phyloP scores from a whole-genome alignment of 1,140 invertebrate genomes.

The Oppia nitens region DNA sequence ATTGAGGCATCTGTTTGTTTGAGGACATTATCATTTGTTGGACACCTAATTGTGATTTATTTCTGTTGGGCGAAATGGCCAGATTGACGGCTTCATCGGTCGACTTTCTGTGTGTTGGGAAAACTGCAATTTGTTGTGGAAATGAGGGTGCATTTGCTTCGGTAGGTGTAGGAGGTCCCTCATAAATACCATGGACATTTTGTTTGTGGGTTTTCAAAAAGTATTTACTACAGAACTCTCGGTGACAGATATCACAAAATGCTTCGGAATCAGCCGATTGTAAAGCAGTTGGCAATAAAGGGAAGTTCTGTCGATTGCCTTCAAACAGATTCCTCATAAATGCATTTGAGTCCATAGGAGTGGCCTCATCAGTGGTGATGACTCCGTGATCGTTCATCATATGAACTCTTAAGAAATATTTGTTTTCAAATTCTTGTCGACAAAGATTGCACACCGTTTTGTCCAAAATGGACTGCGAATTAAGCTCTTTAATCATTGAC shows the following conservation, averaged over 20 bases:
- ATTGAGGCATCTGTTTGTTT: not conserved
- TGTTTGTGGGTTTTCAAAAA: slow-evolving; percentile 41
- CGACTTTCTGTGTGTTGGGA: not conserved
- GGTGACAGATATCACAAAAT: slow-evolving; percentile 39
- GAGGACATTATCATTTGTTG: not conserved
- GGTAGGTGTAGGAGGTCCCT: slow-evolving; percentile 15
- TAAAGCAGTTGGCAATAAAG: slow-evolving; percentile 4
- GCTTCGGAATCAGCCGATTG: slow-evolving; percentile 26
- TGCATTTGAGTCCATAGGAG: slow-evolving; percentile 12
- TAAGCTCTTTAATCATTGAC: slow-evolving; percentile 75
- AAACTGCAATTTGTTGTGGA: not conserved
- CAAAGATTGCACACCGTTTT: slow-evolving; percentile 38
- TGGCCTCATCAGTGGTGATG: slow-evolving; percentile 26
- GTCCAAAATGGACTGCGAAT: slow-evolving; percentile 26
- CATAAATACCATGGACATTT: slow-evolving; percentile 33
- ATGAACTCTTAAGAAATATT: slow-evolving; percentile 39
- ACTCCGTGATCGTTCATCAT: slow-evolving; percentile 41
- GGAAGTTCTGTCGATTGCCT: not conserved
- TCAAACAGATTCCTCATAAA: slow-evolving; percentile 1
- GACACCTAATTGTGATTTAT: not conserved
- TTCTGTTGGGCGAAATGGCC: not conserved
- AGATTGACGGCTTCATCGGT: not conserved
- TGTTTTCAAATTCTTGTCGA: slow-evolving; percentile 38
- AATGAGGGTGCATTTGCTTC: slow-evolving; percentile 6
- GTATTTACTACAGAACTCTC: slow-evolving; percentile 41